Conservation (phyloP, 2,113 vertebrate species). For the Sardina pilchardus region DNA sequence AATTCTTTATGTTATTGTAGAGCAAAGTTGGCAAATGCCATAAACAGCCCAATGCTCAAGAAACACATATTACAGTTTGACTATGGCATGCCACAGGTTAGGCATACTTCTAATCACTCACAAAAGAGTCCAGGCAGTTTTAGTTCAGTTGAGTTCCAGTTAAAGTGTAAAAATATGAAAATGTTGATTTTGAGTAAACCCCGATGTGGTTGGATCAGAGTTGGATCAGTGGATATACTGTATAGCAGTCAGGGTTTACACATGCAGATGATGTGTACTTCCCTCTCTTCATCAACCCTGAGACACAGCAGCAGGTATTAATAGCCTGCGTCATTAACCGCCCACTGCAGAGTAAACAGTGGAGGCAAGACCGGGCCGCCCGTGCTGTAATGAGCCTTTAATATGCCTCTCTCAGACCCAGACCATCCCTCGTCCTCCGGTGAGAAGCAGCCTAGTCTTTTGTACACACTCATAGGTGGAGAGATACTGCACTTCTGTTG, state of each 20-base stretch:
- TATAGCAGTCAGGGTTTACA: neutral
- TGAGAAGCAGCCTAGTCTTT: neutral
- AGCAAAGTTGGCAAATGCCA: too few species aligned
- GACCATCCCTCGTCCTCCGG: neutral
- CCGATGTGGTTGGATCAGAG: too few species aligned
- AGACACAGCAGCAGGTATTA: slow-evolving; percentile 7
- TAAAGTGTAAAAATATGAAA: too few species aligned
- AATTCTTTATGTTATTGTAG: neutral
- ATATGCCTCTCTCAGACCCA: neutral
- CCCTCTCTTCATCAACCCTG: neutral
- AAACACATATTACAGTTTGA: neutral
- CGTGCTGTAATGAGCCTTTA: neutral
- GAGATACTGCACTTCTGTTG: neutral
- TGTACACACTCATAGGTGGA: neutral
- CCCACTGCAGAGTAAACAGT: neutral
- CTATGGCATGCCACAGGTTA: neutral
- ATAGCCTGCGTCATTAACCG: neutral
- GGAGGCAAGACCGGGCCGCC: neutral
- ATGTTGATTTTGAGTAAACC: too few species aligned
- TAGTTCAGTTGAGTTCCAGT: too few species aligned
- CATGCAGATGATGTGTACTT: neutral
- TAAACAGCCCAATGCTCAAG: too few species aligned
- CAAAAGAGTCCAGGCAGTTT: too few species aligned
- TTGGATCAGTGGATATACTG: neutral
- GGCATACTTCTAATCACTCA: too few species aligned